These are phyloP conservation scores for Antechinus flavipes DNA, from an alignment of 2,113 vertebrate species.

Conservation along the genomic window DNA sequence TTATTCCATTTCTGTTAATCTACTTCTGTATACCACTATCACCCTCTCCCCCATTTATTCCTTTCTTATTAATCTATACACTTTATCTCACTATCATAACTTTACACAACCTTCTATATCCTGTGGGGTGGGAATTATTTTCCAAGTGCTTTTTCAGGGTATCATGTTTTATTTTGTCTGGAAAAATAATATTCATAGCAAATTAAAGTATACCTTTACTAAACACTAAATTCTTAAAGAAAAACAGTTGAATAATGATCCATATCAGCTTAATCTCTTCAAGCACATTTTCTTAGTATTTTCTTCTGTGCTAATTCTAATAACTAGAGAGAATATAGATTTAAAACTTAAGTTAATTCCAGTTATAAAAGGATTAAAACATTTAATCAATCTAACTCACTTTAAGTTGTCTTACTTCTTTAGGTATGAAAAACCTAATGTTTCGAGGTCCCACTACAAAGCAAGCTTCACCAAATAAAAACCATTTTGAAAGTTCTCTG, in stretches of 20 bases:
- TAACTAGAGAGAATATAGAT: not conserved
- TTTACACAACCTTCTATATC: too few relatives aligned
- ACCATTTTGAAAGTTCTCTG: not conserved
- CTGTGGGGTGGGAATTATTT: not conserved
- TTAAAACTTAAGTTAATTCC: not conserved
- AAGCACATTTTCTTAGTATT: not conserved
- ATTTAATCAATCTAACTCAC: not conserved
- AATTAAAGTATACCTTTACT: not conserved
- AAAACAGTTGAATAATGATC: not conserved
- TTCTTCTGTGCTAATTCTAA: not conserved
- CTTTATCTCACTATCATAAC: too few relatives aligned
- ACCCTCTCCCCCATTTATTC: too few relatives aligned
- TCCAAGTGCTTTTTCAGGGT: not conserved
- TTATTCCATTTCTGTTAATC: too few relatives aligned
- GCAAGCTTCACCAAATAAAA: not conserved
- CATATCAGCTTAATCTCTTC: not conserved
- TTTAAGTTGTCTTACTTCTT: not conserved
- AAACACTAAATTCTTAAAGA: not conserved
- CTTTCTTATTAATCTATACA: too few relatives aligned
- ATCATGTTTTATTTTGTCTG: not conserved
- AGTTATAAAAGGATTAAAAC: not conserved
- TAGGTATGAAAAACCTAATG: not conserved
- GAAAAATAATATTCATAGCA: not conserved
- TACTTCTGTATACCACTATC: too few relatives aligned
- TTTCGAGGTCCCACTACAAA: not conserved